Evolutionary conservation across 2,888 invertebrate species (phyloP), one percentile per base, ranked within the genome.

Genomic region (Andrena chrysosceles): DNA sequence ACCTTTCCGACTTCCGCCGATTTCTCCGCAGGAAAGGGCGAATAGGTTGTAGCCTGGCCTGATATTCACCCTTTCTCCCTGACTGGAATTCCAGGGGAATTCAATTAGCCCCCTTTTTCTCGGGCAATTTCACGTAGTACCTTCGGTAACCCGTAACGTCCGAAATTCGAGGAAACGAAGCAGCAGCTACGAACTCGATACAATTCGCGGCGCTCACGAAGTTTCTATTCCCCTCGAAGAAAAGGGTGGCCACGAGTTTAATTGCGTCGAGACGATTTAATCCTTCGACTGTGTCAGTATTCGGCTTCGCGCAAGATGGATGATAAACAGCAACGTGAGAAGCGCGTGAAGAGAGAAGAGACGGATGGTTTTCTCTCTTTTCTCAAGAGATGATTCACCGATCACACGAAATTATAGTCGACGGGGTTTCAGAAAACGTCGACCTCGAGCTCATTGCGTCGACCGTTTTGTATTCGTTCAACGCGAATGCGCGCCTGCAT

Each of bases 261-360:
- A 59, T 66, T 42, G 66, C 42, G 13, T 60, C 35, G 60, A 56
- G 60, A 77, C 49, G 60, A 78, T 71, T 77, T 80, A 77, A 78
- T 77, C 49, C 20, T 52, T 23, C 60, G 48, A 62, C 5, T 31
- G 42, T 71, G 26, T 62, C 31, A 64, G 29, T 31, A 26, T 63
- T 49, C 60, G 56, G 69, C 6, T n/a, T 13, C 35, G 10, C 20
- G 16, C n/a, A 52, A 2, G 59, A 3, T 10, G 4, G 2, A 10
- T 13, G n/a, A 33, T 23, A 35, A 3, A 71, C 63, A n/a, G n/a
- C 13, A 42, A 26, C 16, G 23, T 7, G 10, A n/a, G 35, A 52
- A 33, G 54, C 1, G 1, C 16, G 35, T 10, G 23, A 20, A 4
- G 26, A 16, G 3, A 8, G 16, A 42, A n/a, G 33, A 20, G 6